Conservation (phyloP, 2,888 invertebrate genomes). For the Leucoma salicis region DNA sequence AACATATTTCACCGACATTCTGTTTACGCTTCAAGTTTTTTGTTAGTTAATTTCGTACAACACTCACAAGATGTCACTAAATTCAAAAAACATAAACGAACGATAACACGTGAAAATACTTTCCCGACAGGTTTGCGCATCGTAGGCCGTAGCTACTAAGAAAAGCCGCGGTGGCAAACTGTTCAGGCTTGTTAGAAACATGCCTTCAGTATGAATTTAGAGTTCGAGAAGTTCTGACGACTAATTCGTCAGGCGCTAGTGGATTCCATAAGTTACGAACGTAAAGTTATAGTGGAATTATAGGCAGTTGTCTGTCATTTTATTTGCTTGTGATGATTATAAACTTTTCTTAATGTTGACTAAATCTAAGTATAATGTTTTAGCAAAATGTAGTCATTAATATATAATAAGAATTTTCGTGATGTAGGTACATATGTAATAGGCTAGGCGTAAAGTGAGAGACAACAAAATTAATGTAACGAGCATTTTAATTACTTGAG, state of each 20-base stretch:
- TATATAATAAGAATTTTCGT: neutral
- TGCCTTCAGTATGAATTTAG: constrained; percentile 64
- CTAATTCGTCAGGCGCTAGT: constrained; percentile 23
- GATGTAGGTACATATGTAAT: neutral
- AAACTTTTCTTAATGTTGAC: constrained; percentile 17
- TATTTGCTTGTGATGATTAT: constrained; percentile 13
- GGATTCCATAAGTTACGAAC: constrained; percentile 53
- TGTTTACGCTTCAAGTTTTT: too few relatives aligned
- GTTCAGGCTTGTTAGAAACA: constrained; percentile 47
- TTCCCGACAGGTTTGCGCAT: constrained; percentile 70
- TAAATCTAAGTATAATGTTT: neutral
- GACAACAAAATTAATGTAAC: neutral
- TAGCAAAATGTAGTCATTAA: neutral
- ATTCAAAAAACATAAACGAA: constrained; percentile 29
- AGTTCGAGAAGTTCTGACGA: constrained; percentile 47
- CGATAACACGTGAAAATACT: constrained; percentile 54
- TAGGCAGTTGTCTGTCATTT: constrained; percentile 17
- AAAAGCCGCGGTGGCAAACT: constrained; percentile 60
- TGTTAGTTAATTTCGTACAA: too few relatives aligned
- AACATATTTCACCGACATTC: too few relatives aligned
- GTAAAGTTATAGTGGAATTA: constrained; percentile 37
- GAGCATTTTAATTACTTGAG: neutral
- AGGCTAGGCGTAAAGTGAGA: neutral
- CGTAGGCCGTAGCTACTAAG: constrained; percentile 48
- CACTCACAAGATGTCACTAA: constrained; percentile 45